Evolutionary conservation across 2,888 invertebrate genomes (phyloP).

Genomic region (Thecophora atra): DNA sequence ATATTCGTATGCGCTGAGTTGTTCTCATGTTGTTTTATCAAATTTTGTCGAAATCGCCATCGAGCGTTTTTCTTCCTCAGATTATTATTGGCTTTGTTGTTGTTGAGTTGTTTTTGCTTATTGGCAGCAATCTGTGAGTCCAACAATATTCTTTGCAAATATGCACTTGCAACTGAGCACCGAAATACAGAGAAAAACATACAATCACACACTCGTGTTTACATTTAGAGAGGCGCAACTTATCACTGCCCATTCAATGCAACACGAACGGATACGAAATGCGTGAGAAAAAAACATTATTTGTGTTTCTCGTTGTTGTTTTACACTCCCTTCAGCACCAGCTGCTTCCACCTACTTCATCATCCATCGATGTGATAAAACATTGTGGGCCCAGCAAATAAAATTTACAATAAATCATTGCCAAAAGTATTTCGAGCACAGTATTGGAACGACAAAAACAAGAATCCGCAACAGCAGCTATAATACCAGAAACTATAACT

Average conservation of each 20-base stretch:
- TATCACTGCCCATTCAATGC: not conserved
- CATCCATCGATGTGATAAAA: not conserved
- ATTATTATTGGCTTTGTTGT: not conserved
- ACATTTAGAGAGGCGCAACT: not conserved
- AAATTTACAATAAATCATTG: slow-evolving; percentile 25
- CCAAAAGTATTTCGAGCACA: not conserved
- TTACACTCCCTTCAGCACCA: not conserved
- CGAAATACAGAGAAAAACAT: not conserved
- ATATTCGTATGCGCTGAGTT: not conserved
- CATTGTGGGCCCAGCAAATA: not conserved
- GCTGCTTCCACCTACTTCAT: not conserved
- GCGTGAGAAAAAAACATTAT: not conserved
- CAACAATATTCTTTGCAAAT: slow-evolving; percentile 21
- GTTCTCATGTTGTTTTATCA: slow-evolving; percentile 7
- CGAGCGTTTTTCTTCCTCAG: not conserved
- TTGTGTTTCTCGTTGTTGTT: not conserved
- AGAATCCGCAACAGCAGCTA: not conserved
- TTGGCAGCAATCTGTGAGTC: slow-evolving; percentile 22
- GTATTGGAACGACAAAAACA: not conserved
- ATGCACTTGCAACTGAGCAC: not conserved
- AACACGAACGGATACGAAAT: not conserved
- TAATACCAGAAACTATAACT: not conserved
- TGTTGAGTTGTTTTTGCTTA: not conserved
- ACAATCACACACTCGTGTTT: not conserved
- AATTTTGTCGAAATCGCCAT: slow-evolving; percentile 6